phyloP scores from a whole-genome alignment of 1,140 invertebrate genomes.

The Neuroterus valhalla region DNA sequence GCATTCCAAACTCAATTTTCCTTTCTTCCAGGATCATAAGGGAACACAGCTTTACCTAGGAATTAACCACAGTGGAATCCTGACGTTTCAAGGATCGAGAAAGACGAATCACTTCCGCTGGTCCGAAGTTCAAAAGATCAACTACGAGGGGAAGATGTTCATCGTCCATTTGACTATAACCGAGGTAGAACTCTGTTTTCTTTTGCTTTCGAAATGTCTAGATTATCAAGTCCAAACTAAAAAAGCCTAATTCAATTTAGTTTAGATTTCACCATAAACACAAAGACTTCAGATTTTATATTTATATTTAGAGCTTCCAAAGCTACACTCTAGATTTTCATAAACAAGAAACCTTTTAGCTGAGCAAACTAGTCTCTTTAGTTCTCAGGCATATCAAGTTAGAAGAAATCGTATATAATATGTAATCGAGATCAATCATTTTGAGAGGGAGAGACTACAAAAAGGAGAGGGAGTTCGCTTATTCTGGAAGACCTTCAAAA shows the following conservation, averaged over 20 bases:
- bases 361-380: neutral
- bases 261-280: no score
- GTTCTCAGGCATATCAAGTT: no score
- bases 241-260: no score
- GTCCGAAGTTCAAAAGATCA: constrained; percentile 96
- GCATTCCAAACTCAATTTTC: neutral
- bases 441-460: neutral
- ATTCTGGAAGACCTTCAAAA: constrained; percentile 14
- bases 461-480: neutral
- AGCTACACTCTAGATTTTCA: neutral
- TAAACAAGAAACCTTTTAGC: constrained; percentile 4
- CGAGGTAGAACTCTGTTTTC: constrained; percentile 75
- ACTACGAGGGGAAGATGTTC: constrained; percentile 99
- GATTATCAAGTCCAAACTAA: no score
- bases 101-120: constrained; percentile 96
- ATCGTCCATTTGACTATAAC: constrained; percentile 90
- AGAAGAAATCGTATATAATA: no score
- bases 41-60: constrained; percentile 94
- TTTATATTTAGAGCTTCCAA: neutral
- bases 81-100: constrained; percentile 94
- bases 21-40: constrained; percentile 85
- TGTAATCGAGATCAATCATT: neutral
- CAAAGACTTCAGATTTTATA: neutral
- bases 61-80: constrained; percentile 94
- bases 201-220: no score